phyloP scores from a whole-genome alignment of 2,888 invertebrate genomes.

The Drosophila heteroneura region DNA sequence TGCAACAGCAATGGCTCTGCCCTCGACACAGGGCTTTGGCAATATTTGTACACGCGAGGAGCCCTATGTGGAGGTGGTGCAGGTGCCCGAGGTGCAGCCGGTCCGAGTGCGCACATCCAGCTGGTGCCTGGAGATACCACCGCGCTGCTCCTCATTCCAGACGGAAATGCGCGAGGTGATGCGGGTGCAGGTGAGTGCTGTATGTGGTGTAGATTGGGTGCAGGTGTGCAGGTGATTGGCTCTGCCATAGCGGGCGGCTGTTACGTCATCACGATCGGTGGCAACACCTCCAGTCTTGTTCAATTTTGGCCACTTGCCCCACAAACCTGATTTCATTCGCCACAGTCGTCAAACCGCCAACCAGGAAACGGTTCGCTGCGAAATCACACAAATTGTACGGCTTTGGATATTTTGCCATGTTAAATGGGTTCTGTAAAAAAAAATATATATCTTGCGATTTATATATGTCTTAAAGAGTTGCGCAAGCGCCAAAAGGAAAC shows the following conservation, averaged over 20 bases:
- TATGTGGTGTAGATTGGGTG: constrained; percentile 14
- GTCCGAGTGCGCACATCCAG: constrained; percentile 90
- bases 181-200: constrained; percentile 88
- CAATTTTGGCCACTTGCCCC: constrained; percentile 64
- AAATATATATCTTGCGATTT: background rate
- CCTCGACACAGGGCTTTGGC: constrained; percentile 56
- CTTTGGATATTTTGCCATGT: constrained; percentile 46
- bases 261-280: constrained; percentile 57
- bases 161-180: constrained; percentile 90
- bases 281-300: constrained; percentile 63
- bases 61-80: constrained; percentile 86
- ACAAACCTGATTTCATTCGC: constrained; percentile 68
- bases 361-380: constrained; percentile 62
- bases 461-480: constrained; percentile 32
- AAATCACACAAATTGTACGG: constrained; percentile 56
- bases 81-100: constrained; percentile 86
- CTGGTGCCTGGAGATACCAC: constrained; percentile 93
- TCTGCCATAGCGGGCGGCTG: constrained; percentile 60
- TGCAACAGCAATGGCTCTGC: constrained; percentile 44
- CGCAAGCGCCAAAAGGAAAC: constrained; percentile 51
- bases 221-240: constrained; percentile 41
- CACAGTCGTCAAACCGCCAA: constrained; percentile 34
- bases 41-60: constrained; percentile 84
- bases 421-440: constrained; percentile 62
- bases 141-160: constrained; percentile 91